Conservation (phyloP, 2,888 invertebrate genomes). For the Lamproptera curius region DNA sequence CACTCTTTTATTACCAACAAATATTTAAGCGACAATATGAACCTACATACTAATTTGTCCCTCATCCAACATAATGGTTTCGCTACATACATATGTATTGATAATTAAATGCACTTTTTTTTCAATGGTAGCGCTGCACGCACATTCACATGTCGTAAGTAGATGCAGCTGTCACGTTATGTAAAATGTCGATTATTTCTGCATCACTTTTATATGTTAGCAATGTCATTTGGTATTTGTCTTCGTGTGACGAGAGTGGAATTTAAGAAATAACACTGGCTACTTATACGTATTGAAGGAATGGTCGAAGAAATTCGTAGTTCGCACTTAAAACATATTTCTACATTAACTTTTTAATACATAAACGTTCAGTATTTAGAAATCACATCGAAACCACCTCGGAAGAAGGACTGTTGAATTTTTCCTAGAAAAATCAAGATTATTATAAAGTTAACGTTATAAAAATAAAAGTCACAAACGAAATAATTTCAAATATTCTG, state of each 20-base stretch:
- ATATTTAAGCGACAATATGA: constrained; percentile 1
- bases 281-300: too few species aligned
- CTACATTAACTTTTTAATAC: too few species aligned
- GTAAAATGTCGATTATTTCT: constrained; percentile 3
- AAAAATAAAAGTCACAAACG: too few species aligned
- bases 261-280: too few species aligned
- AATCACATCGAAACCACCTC: too few species aligned
- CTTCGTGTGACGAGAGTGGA: neutral
- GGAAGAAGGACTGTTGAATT: too few species aligned
- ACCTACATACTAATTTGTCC: constrained; percentile 23
- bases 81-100: constrained; percentile 24
- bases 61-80: constrained; percentile 14
- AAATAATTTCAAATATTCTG: too few species aligned
- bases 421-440: too few species aligned
- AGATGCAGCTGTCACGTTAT: constrained; percentile 18
- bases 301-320: too few species aligned
- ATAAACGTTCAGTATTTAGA: too few species aligned
- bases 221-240: neutral
- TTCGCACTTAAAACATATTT: too few species aligned
- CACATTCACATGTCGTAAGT: constrained; percentile 5
- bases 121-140: constrained; percentile 17
- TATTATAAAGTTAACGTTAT: too few species aligned
- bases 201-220: neutral
- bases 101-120: constrained; percentile 18
- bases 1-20: neutral